These are phyloP conservation scores for Eueremaeus valkanovi DNA, from an alignment of 2,888 invertebrate species.

Conservation along the genomic window DNA sequence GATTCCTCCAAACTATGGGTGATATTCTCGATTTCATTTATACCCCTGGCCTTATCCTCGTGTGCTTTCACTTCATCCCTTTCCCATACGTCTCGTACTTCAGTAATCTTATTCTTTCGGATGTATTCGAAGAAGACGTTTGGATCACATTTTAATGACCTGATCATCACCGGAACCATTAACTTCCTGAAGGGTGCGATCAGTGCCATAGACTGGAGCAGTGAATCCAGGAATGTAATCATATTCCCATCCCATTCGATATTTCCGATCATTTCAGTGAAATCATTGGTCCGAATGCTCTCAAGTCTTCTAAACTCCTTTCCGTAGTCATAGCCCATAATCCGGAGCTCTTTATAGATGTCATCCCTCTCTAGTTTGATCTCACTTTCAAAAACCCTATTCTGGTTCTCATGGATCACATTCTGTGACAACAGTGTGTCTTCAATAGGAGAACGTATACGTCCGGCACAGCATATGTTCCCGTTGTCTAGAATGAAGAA, in stretches of 20 bases:
- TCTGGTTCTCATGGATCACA: not conserved
- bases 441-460: conserved; percentile 62
- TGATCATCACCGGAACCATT: conserved; percentile 33
- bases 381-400: conserved; percentile 9
- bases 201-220: conserved; percentile 32
- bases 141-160: conserved; percentile 22
- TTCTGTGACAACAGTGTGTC: conserved; percentile 69
- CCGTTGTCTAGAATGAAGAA: conserved; percentile 54
- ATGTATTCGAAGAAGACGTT: conserved; percentile 15
- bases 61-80: not conserved
- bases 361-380: conserved; percentile 55
- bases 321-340: conserved; percentile 79
- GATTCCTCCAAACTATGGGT: too few relatives aligned
- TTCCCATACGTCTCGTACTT: too few relatives aligned
- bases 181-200: conserved; percentile 7
- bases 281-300: conserved; percentile 59
- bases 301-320: conserved; percentile 76
- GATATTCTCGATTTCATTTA: too few relatives aligned
- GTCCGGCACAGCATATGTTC: conserved; percentile 67
- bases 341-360: conserved; percentile 76
- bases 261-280: conserved; percentile 55
- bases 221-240: conserved; percentile 24
- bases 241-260: conserved; percentile 41
- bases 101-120: not conserved
- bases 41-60: too few relatives aligned